These are phyloP conservation scores for Hymenopus coronatus DNA, from an alignment of 2,888 invertebrate genomes.

Conservation along the genomic window DNA sequence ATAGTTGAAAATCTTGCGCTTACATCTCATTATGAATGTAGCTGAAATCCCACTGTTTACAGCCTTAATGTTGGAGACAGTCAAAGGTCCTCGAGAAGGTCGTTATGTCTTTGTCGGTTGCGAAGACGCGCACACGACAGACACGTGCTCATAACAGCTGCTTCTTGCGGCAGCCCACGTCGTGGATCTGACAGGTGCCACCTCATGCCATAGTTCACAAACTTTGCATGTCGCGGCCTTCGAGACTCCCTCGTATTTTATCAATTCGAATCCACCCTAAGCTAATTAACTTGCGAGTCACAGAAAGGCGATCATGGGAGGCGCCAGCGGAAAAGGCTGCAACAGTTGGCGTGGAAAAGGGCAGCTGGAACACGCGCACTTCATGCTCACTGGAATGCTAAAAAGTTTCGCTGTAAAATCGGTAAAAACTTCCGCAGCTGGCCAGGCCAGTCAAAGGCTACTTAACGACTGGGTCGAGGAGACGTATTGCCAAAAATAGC, in stretches of 20 bases:
- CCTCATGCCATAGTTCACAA: not conserved
- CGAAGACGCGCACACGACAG: not conserved
- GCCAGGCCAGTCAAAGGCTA: not conserved
- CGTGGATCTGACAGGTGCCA: not conserved
- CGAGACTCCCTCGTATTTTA: not conserved
- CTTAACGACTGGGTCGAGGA: not conserved
- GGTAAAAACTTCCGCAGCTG: not conserved
- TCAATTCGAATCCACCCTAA: not conserved
- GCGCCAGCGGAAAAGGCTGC: not conserved
- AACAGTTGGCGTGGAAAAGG: not conserved
- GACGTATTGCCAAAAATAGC: not conserved
- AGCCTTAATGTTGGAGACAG: not conserved
- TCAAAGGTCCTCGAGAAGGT: not conserved
- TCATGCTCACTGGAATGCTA: not conserved
- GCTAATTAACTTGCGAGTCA: not conserved
- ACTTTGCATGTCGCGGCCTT: not conserved
- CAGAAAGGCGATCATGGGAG: not conserved
- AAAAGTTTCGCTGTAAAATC: not conserved
- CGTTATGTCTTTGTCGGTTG: not conserved
- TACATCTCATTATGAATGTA: too few relatives aligned
- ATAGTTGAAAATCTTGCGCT: too few relatives aligned
- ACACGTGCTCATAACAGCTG: not conserved
- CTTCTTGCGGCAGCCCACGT: not conserved
- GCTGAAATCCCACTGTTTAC: too few relatives aligned
- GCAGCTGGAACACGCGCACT: not conserved